phyloP scores from a whole-genome alignment of 2,113 vertebrate genomes.

The Corythornis vintsioides region DNA sequence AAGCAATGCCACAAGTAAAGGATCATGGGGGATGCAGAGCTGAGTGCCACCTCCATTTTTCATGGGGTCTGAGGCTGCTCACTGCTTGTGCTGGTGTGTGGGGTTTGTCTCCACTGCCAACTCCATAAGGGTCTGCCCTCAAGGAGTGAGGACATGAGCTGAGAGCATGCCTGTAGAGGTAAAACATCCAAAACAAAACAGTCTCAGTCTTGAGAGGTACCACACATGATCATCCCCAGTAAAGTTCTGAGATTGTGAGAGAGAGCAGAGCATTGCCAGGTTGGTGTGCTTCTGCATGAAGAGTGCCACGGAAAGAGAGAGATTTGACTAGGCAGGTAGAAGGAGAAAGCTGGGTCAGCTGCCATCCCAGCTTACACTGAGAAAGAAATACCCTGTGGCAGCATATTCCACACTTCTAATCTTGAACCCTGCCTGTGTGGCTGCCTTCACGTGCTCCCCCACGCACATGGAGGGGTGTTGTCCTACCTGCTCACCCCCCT shows the following conservation, averaged over 20 bases:
- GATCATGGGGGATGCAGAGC: neutral
- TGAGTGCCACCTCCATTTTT: neutral
- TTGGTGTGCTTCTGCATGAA: neutral
- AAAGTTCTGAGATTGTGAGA: neutral
- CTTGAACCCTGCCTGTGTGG: neutral
- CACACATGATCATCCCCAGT: neutral
- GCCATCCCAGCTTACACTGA: constrained; percentile 30
- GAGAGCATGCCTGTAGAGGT: neutral
- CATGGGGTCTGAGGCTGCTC: neutral
- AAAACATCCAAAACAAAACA: neutral
- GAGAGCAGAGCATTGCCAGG: neutral
- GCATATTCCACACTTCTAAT: constrained; percentile 48
- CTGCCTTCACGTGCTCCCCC: neutral
- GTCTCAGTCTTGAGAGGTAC: neutral
- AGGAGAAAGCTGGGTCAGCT: constrained; percentile 73
- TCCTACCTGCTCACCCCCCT: neutral
- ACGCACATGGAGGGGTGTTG: rapidly evolving
- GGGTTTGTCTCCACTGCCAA: neutral
- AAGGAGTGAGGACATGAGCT: neutral
- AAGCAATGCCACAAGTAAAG: neutral
- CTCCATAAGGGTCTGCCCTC: neutral
- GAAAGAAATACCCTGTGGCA: constrained; percentile 56
- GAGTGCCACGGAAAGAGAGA: neutral
- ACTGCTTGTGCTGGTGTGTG: neutral
- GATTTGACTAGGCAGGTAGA: constrained; percentile 71